A percentile compares a stretch with the other conserved stretches of the same genome.
These are phyloP conservation scores for Montipora foliosa DNA, from an alignment of 64 coral and sea anemone genomes.

Conservation along the genomic window DNA sequence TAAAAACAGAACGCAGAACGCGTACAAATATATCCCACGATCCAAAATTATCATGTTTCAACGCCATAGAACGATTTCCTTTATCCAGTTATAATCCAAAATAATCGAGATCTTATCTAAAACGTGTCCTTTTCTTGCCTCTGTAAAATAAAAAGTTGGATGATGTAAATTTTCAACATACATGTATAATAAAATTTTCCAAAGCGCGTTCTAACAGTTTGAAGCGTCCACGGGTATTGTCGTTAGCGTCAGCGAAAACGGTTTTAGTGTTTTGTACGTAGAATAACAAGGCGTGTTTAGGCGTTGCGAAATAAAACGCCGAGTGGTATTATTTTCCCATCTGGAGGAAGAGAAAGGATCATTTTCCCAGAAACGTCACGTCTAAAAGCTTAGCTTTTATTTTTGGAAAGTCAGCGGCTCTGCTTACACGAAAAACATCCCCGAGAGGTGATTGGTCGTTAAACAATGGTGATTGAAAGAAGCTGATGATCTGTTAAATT, in stretches of 20 bases:
- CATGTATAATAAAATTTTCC: not conserved
- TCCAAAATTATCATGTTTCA: not conserved
- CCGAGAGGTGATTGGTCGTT: slow-evolving; percentile 12
- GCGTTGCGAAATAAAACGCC: not conserved
- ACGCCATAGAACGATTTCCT: not conserved
- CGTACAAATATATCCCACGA: not conserved
- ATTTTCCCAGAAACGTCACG: slow-evolving; percentile 39
- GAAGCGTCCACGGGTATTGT: not conserved
- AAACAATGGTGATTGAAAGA: slow-evolving; percentile 18
- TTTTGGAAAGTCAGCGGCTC: not conserved
- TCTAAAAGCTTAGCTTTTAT: slow-evolving; percentile 7
- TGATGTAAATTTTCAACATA: slow-evolving; percentile 19
- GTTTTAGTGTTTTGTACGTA: not conserved
- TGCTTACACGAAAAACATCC: slow-evolving; percentile 19
- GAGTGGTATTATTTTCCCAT: not conserved
- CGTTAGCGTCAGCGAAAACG: not conserved
- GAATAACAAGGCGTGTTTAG: not conserved
- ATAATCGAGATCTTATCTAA: slow-evolving; percentile 47
- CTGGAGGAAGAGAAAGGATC: slow-evolving; percentile 10
- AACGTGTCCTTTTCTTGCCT: not conserved
- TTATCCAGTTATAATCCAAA: slow-evolving; percentile 14
- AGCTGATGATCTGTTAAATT: slow-evolving; percentile 57
- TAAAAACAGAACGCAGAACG: not conserved
- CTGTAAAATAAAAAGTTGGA: not conserved
- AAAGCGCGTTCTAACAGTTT: not conserved